These are phyloP conservation scores for Plumapathes pennacea DNA, from an alignment of 92 coral and sea anemone species.

Conservation along the genomic window DNA sequence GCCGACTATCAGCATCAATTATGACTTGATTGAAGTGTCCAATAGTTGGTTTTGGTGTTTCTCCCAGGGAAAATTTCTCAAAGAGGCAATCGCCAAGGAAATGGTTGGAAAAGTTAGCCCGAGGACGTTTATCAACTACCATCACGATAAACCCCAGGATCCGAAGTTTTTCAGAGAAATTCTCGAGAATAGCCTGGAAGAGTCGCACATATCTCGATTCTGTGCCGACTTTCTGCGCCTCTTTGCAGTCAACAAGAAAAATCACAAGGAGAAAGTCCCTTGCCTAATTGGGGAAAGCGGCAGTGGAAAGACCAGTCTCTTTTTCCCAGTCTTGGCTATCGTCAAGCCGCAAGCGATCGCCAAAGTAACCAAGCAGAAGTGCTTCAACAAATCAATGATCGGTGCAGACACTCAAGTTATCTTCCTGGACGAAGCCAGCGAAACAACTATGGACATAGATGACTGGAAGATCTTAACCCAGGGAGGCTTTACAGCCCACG, in stretches of 20 bases:
- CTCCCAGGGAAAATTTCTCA: too few relatives aligned
- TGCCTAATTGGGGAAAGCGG: conserved; percentile 2
- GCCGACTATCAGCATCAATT: too few relatives aligned
- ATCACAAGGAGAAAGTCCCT: conserved; percentile 13
- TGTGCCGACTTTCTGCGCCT: conserved; percentile 12
- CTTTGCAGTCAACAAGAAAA: not conserved
- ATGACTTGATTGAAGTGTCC: too few relatives aligned
- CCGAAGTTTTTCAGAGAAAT: conserved; percentile 13
- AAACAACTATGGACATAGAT: conserved; percentile 4
- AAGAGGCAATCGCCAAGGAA: too few relatives aligned
- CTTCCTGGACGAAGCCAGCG: conserved; percentile 15
- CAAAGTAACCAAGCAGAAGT: conserved; percentile 6
- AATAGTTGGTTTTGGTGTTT: too few relatives aligned
- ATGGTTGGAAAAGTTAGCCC: not conserved
- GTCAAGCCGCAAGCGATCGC: not conserved
- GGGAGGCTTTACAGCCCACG: conserved; percentile 13
- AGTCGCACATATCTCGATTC: not conserved
- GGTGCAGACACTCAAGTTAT: not conserved
- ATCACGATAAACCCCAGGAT: not conserved
- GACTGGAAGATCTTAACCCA: conserved; percentile 12
- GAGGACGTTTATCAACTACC: conserved; percentile 3
- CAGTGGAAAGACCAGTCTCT: conserved; percentile 6
- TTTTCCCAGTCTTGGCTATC: not conserved
- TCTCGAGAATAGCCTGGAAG: conserved; percentile 5
- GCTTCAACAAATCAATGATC: conserved; percentile 18